Base-by-base conservation (phyloP, 2,888 invertebrate genomes). In the Drosophila neoperkinsi region DNA sequence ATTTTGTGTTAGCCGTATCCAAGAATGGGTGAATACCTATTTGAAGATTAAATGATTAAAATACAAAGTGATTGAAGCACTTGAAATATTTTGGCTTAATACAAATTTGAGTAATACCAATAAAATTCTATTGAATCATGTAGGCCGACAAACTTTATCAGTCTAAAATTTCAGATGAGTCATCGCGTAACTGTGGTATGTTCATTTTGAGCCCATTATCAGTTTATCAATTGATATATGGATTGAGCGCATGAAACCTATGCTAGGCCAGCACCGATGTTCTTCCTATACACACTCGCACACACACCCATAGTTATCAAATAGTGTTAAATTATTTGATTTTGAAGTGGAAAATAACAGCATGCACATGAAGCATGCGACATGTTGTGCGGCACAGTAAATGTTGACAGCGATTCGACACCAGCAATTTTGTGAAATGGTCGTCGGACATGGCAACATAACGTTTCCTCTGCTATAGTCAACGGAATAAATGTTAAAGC, bases 361-460 rank as follows among this genome's bases (percentile, higher is more conserved):
- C 16, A 49, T 46, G n/a, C 18, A 58, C 25, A 64, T 80, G 76
- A 80, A 82, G 80, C 60, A 82, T 77, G 74, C 71, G 84, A 63
- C 72, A 52, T 55, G 66, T 75, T 77, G 73, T 53, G 25, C 0
- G 55, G 65, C 64, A 41, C 38, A 25, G 53, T 43, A 21, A 56
- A 70, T 68, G 61, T 71, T 81, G 90, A 79, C 82, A 78, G 62
- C 67, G 61, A 74, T 79, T 80, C 77, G 78, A 82, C 82, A 75
- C 59, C 60, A 57, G 30, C 3, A 50, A 49, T 67, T 71, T 70
- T 55, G 46, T 21, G 28, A 28, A 49, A 30, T 41, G 31, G 30
- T 10, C 51, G 25, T 56, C 13, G 28, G 28, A 56, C 28, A 56
- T 13, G 28, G 46, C 53, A 53, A 67, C 36, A 25, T 16, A 25